A percentile compares a stretch with the other conserved stretches of the same genome.
Conservation (phyloP, 2,888 invertebrate species). For the Erebia ligea region DNA sequence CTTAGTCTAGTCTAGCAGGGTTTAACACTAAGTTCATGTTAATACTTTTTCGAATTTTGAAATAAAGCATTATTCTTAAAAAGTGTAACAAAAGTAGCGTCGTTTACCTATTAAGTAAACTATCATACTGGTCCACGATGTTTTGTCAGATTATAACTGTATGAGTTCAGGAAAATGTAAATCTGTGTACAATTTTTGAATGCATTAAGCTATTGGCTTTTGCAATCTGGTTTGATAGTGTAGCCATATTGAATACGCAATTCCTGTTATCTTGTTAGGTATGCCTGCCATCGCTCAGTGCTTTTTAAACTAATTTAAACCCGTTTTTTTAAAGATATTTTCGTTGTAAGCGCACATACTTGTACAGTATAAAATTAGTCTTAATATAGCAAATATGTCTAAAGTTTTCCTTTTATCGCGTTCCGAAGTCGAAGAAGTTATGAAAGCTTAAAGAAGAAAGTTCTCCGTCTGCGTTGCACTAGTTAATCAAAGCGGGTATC, state of each 20-base stretch:
- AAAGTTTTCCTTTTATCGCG: constrained; percentile 26
- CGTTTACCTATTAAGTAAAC: too few species aligned
- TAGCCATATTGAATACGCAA: not conserved
- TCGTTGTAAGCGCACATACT: not conserved
- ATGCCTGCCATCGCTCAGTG: not conserved
- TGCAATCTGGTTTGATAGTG: not conserved
- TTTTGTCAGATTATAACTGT: not conserved
- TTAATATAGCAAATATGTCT: constrained; percentile 22
- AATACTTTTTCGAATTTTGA: too few species aligned
- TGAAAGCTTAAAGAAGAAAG: constrained; percentile 26
- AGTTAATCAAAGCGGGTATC: constrained; percentile 26
- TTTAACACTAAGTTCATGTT: too few species aligned
- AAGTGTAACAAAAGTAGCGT: too few species aligned
- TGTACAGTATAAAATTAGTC: constrained; percentile 19
- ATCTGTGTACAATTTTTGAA: not conserved
- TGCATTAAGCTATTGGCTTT: not conserved
- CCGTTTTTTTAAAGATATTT: not conserved
- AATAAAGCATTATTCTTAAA: too few species aligned
- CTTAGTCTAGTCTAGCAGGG: too few species aligned
- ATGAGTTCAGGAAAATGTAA: not conserved
- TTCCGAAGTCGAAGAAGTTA: constrained; percentile 26
- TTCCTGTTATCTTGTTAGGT: not conserved
- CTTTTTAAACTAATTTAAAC: not conserved
- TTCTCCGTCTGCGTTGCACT: constrained; percentile 23
- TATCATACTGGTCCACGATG: not conserved